Evolutionary conservation across 2,888 invertebrate genomes (phyloP), one percentile per base, ranked within the genome.

Genomic region (Drosophila buzzatii): DNA sequence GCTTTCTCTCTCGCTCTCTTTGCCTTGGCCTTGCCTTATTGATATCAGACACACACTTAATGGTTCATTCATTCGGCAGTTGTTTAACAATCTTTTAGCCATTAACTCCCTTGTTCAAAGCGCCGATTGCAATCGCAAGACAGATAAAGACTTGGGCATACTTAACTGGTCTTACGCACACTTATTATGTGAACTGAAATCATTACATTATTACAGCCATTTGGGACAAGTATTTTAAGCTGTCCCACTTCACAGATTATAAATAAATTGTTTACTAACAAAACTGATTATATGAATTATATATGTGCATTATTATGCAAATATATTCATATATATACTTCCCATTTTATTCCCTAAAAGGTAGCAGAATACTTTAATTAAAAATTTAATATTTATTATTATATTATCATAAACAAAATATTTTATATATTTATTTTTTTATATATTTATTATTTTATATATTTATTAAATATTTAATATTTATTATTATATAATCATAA

Each of bases 1-100:
- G 55, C 65, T 62, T 14, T 53, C 59, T 45, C 18, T 31, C 27
- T 70, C 64, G 33, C 51, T 56, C 44, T 18, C 18, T 10, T 18
- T 20, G 0, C 8, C 23, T 16, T 3, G 7, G 7, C 1, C 16
- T 45, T 12, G 12, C 45, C 49, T 63, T 52, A 63, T 52, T 65
- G 67, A 57, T 65, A 47, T 20, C 12, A 3, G n/a, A 2, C 31
- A 49, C 18, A 59, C 31, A 49, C 27, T 59, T 31, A 49, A 59
- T 5, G 31, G 16, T 39, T 39, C 49, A 59, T 49, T 59, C 39
- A 31, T 27, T 39, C 31, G 39, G 20, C 31, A 18, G 3, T 44
- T 27, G 23, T n/a, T 37, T 47, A 47, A 27, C 58, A 47, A 39
- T 59, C 4, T 5, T 9, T 14, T 9, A 39, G 27, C 14, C n/a